A percentile compares a stretch with the other conserved stretches of the same genome.
phyloP scores from a whole-genome alignment of 2,888 invertebrate species.

The Torymus tubicola region DNA sequence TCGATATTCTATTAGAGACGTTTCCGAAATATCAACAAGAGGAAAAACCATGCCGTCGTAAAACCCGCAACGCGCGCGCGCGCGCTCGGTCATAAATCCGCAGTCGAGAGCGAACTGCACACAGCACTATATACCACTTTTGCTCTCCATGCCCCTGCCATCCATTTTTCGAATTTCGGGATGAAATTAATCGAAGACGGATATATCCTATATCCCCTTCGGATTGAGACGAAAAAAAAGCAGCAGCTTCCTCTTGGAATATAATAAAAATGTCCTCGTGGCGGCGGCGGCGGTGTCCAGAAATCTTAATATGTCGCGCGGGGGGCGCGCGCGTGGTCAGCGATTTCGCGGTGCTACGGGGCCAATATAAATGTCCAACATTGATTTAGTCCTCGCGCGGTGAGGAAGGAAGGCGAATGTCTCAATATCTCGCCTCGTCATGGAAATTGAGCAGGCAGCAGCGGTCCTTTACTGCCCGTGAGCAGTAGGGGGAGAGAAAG shows the following conservation, averaged over 20 bases:
- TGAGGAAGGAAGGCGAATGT: conserved; percentile 48
- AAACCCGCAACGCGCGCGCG: not conserved
- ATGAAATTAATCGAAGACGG: conserved; percentile 34
- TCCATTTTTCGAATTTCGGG: conserved; percentile 42
- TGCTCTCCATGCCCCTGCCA: not conserved
- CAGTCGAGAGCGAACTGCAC: not conserved
- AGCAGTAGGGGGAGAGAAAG: not conserved
- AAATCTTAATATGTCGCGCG: conserved; percentile 74
- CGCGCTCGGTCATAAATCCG: conserved; percentile 2
- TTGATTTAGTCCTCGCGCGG: conserved; percentile 70
- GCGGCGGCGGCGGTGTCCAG: conserved; percentile 60
- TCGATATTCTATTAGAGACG: not conserved
- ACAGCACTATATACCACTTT: no score
- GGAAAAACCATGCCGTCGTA: conserved; percentile 8
- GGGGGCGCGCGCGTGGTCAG: conserved; percentile 67
- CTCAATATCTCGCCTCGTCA: conserved; percentile 61
- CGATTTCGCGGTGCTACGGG: conserved; percentile 65
- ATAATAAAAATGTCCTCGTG: not conserved
- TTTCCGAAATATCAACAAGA: conserved; percentile 12
- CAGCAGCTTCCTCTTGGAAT: no score
- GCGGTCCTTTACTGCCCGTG: not conserved
- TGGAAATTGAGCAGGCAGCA: conserved; percentile 52
- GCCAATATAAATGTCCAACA: conserved; percentile 74
- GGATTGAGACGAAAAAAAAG: no score
- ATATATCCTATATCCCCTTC: no score